Conservation (phyloP, 2,797 vertebrate genomes). For the Eutrigla gurnardus region DNA sequence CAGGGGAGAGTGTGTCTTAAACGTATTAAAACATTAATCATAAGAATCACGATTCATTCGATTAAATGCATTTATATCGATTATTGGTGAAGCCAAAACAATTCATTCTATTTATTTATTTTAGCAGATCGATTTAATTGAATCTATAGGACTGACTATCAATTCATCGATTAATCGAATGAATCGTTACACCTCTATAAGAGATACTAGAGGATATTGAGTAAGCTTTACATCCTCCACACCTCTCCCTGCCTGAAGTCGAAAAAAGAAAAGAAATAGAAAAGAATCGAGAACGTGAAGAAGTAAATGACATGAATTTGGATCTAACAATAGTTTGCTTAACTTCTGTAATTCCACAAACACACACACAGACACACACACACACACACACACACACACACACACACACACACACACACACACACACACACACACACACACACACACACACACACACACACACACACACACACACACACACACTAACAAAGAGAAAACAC, state of each 20-base stretch:
- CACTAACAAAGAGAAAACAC: slow-evolving; percentile 38
- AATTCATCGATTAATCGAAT: too few species aligned
- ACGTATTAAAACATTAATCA: too few species aligned
- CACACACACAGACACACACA: slow-evolving; percentile 3
- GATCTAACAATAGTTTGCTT: slow-evolving; percentile 8
- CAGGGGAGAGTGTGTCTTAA: too few species aligned
- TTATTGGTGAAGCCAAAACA: too few species aligned
- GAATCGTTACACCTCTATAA: too few species aligned
- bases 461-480: slow-evolving; percentile 28
- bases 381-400: slow-evolving; percentile 25
- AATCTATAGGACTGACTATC: too few species aligned
- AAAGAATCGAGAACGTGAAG: neutral
- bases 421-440: slow-evolving; percentile 29
- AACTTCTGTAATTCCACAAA: slow-evolving; percentile 37
- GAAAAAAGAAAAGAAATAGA: neutral
- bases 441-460: slow-evolving; percentile 3
- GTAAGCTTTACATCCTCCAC: neutral
- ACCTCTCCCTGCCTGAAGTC: neutral
- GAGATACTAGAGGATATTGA: neutral
- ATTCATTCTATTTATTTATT: too few species aligned
- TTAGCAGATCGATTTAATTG: too few species aligned
- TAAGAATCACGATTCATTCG: too few species aligned
- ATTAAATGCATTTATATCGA: neutral
- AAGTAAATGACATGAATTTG: neutral
- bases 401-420: slow-evolving; percentile 5